Percentiles rank a stretch among this genome's conserved stretches.
Evolutionary conservation across 2,113 vertebrate genomes (phyloP).

Genomic region (Trogon surrucura): DNA sequence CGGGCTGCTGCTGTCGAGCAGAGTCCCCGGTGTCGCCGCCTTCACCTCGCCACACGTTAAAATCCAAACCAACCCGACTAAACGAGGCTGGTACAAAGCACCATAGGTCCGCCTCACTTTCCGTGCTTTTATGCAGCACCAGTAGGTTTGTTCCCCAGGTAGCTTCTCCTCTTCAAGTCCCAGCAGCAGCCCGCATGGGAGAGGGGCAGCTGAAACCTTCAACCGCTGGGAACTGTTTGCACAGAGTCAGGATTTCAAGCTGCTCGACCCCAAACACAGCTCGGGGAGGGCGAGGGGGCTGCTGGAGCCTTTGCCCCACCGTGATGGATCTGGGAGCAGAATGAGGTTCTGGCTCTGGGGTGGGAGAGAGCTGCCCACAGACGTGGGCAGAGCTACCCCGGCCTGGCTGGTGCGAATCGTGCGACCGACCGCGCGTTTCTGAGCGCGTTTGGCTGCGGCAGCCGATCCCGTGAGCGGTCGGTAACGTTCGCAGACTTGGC

Average conservation of each 20-base stretch:
- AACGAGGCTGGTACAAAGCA: rapidly evolving
- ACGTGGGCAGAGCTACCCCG: rapidly evolving
- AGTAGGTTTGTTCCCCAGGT: not conserved
- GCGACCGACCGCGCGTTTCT: not conserved
- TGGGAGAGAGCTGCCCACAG: not conserved
- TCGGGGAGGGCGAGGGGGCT: not conserved
- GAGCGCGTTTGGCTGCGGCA: not conserved
- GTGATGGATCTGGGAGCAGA: too few relatives aligned
- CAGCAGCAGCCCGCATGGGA: not conserved
- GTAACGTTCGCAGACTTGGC: not conserved
- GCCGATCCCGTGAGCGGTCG: not conserved
- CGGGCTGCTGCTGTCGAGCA: not conserved
- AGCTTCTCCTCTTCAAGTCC: not conserved
- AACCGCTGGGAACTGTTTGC: not conserved
- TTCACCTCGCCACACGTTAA: rapidly evolving
- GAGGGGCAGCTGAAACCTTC: not conserved
- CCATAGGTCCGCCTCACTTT: rapidly evolving
- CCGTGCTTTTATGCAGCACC: rapidly evolving
- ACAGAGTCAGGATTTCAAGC: too few relatives aligned
- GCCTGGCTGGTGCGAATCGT: not conserved
- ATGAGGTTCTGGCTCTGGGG: rapidly evolving
- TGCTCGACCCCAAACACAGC: not conserved
- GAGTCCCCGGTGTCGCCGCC: not conserved
- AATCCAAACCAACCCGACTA: not conserved
- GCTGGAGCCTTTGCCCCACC: not conserved